Conservation (phyloP, 1,140 invertebrate species). For the Temnothorax nylanderi region DNA sequence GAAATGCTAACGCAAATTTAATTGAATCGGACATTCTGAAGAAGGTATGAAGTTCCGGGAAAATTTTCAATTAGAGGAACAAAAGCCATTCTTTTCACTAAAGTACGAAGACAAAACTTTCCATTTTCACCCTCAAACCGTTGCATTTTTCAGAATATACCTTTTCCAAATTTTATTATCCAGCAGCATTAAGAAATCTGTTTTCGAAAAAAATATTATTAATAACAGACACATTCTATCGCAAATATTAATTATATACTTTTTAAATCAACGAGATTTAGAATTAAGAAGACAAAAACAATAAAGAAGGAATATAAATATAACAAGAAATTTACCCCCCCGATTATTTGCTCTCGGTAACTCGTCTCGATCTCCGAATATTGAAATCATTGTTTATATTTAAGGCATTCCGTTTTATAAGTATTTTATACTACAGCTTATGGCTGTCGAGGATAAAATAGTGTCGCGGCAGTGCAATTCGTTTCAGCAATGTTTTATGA, state of each 20-base stretch:
- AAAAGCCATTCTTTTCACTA: background rate
- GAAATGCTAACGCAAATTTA: conserved; percentile 44
- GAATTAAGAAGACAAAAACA: background rate
- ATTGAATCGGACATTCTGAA: conserved; percentile 45
- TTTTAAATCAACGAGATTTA: background rate
- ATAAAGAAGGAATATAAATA: background rate
- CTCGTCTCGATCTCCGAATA: background rate
- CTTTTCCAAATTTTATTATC: background rate
- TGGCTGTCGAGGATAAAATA: conserved; percentile 9
- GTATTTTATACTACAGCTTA: conserved; percentile 2
- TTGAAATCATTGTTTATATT: conserved; percentile 30
- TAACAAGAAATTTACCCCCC: background rate
- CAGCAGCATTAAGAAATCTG: background rate
- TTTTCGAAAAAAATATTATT: background rate
- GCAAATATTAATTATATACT: background rate
- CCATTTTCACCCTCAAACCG: background rate
- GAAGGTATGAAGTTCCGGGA: conserved; percentile 1
- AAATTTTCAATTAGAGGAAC: conserved; percentile 56
- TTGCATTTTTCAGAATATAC: background rate
- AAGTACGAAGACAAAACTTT: background rate
- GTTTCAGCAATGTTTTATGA: conserved; percentile 39
- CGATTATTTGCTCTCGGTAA: background rate
- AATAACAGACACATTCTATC: background rate
- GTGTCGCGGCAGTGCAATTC: background rate
- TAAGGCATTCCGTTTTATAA: background rate